Evolutionary conservation across 2,888 invertebrate species (phyloP).

Genomic region (Eristalis intricaria): DNA sequence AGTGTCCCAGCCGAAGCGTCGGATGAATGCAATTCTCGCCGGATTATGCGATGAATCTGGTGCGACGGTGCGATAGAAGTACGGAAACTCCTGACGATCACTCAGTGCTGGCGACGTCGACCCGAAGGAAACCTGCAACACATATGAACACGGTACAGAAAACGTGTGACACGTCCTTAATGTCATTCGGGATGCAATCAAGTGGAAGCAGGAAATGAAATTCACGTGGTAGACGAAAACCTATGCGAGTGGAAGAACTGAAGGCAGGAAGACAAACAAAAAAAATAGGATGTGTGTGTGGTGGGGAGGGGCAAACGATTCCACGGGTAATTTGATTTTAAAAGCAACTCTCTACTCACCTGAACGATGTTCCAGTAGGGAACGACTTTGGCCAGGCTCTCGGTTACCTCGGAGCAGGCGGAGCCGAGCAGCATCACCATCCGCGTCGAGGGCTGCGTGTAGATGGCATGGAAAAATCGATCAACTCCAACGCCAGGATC

Average conservation of each 20-base stretch:
- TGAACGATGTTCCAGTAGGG: slow-evolving; percentile 96
- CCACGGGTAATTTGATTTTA: slow-evolving; percentile 40
- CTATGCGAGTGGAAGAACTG: background rate
- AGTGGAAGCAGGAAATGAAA: slow-evolving; percentile 22
- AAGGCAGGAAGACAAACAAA: background rate
- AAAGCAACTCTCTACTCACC: slow-evolving; percentile 82
- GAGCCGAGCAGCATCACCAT: slow-evolving; percentile 93
- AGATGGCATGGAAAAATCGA: slow-evolving; percentile 94
- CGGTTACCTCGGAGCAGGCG: slow-evolving; percentile 94
- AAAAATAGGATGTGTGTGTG: background rate
- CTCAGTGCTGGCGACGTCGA: slow-evolving; percentile 94
- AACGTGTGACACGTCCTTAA: background rate
- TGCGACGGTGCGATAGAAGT: slow-evolving; percentile 94
- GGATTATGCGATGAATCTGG: slow-evolving; percentile 95
- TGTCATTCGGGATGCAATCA: slow-evolving; percentile 48
- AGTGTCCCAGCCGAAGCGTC: slow-evolving; percentile 88
- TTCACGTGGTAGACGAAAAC: slow-evolving; percentile 30
- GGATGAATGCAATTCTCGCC: slow-evolving; percentile 92
- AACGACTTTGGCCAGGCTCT: slow-evolving; percentile 94
- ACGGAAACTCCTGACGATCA: slow-evolving; percentile 92
- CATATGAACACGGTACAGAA: background rate
- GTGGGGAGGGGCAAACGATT: slow-evolving; percentile 28
- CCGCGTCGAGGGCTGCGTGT: slow-evolving; percentile 88
- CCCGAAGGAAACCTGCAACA: slow-evolving; percentile 91
- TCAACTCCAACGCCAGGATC: slow-evolving; percentile 96